phyloP scores from a whole-genome alignment of 2,888 invertebrate genomes.

The Pristionchus arcanus region DNA sequence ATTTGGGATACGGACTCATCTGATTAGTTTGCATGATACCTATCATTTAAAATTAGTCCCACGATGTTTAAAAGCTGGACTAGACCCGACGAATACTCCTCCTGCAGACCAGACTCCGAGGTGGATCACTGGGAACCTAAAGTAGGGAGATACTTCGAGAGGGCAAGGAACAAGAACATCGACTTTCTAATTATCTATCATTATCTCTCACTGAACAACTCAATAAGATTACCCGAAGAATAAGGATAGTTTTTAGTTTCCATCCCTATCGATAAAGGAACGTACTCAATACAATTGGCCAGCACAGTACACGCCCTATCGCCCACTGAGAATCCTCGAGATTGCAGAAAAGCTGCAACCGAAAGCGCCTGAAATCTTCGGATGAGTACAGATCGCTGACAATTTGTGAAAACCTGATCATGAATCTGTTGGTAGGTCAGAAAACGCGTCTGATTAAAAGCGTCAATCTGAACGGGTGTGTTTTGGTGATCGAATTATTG shows the following conservation, averaged over 20 bases:
- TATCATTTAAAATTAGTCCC: neutral
- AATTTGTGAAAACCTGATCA: neutral
- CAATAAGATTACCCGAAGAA: neutral
- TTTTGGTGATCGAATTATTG: neutral
- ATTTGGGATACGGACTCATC: slow-evolving; percentile 19
- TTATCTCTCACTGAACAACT: neutral
- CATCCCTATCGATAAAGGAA: no score
- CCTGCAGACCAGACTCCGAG: slow-evolving; percentile 1
- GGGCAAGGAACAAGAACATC: no score
- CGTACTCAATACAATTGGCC: neutral
- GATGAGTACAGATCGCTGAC: neutral
- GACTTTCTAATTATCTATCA: no score
- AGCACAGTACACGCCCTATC: neutral
- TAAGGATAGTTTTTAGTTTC: no score
- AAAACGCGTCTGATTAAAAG: neutral
- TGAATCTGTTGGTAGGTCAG: neutral
- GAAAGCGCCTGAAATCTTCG: neutral
- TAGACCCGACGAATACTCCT: neutral
- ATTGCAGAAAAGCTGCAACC: neutral
- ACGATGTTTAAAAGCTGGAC: neutral
- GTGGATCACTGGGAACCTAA: neutral
- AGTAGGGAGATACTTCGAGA: neutral
- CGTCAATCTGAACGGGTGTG: neutral
- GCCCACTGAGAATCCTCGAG: neutral
- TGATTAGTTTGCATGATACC: neutral